Conservation (phyloP, 2,797 vertebrate genomes). For the Catamblyrhynchus diadema region DNA sequence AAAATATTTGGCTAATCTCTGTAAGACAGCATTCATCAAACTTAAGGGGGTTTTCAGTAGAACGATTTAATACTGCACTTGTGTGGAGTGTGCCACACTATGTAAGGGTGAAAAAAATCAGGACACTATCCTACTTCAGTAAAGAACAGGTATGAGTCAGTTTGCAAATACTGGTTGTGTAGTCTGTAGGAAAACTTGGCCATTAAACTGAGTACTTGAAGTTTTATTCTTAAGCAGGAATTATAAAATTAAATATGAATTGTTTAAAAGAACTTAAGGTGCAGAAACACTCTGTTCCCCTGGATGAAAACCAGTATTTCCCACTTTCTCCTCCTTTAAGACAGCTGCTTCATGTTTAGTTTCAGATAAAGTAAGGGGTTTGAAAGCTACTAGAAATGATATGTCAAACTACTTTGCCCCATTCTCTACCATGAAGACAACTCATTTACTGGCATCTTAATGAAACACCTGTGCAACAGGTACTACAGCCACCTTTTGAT, state of each 20-base stretch:
- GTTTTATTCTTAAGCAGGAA: background rate
- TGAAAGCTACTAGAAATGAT: background rate
- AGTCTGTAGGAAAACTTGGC: background rate
- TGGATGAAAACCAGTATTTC: background rate
- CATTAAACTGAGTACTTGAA: background rate
- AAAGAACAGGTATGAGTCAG: background rate
- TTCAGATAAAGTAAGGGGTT: background rate
- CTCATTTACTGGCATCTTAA: background rate
- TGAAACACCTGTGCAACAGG: background rate
- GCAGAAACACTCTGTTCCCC: background rate
- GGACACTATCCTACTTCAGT: background rate
- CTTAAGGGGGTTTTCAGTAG: rapidly evolving
- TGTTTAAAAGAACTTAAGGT: background rate
- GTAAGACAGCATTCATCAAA: background rate
- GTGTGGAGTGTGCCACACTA: background rate
- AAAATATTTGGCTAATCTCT: background rate
- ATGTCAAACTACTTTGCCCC: background rate
- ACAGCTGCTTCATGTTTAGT: background rate
- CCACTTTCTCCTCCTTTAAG: background rate
- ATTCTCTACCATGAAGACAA: background rate
- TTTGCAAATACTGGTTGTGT: background rate
- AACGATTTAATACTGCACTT: background rate
- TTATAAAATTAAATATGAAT: background rate
- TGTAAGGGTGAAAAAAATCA: background rate
- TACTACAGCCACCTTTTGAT: background rate